A percentile compares a stretch with the other conserved stretches of the same genome.
Evolutionary conservation across 2,113 vertebrate genomes (phyloP).

Genomic region (Scatophagus argus): DNA sequence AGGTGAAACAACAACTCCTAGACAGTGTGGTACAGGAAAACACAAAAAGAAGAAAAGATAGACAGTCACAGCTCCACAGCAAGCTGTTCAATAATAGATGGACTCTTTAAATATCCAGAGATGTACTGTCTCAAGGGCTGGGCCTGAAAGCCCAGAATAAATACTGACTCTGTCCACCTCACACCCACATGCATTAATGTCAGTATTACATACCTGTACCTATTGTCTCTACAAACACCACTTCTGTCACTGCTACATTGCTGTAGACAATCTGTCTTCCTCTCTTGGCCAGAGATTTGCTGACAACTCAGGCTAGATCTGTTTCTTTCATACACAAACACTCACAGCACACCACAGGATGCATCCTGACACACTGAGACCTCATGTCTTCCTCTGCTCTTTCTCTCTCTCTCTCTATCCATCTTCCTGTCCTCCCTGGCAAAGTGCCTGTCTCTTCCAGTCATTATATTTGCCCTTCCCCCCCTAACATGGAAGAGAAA

Average conservation of each 20-base stretch:
- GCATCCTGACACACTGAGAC: conserved; percentile 58
- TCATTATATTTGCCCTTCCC: conserved; percentile 31
- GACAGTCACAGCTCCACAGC: conserved; percentile 45
- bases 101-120: conserved; percentile 71
- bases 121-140: conserved; percentile 56
- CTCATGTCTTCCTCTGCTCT: conserved; percentile 29
- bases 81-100: conserved; percentile 74
- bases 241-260: conserved; percentile 7
- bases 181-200: not conserved
- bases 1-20: not conserved
- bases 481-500: not conserved
- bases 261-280: conserved; percentile 8
- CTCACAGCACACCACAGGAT: conserved; percentile 23
- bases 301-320: conserved; percentile 48
- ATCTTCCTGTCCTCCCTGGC: conserved; percentile 52
- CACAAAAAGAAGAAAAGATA: conserved; percentile 14
- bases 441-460: conserved; percentile 35
- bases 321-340: conserved; percentile 15
- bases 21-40: conserved; percentile 1
- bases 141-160: conserved; percentile 52
- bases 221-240: not conserved
- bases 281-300: conserved; percentile 38
- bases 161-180: conserved; percentile 33
- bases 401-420: conserved; percentile 13
- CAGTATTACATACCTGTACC: not conserved